Evolutionary conservation across 2,797 vertebrate genomes (phyloP).

Genomic region (Tamandua tetradactyla): DNA sequence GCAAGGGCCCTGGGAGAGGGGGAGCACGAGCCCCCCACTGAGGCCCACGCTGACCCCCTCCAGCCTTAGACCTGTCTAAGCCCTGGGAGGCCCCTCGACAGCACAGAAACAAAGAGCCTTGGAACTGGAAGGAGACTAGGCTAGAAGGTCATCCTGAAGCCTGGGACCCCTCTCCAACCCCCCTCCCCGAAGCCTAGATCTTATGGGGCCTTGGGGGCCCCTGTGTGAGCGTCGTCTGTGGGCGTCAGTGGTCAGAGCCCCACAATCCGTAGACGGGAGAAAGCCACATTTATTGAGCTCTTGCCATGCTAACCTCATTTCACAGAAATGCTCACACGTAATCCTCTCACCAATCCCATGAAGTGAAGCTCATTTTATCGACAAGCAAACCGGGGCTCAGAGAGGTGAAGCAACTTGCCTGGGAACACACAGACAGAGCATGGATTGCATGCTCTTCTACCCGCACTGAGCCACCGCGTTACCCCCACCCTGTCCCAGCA

Average conservation of each 20-base stretch:
- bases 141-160: not conserved
- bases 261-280: not conserved
- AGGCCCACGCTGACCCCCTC: not conserved
- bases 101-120: not conserved
- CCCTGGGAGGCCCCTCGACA: not conserved
- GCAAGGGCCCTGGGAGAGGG: constrained; percentile 56
- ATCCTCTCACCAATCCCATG: not conserved
- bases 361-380: not conserved
- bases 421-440: not conserved
- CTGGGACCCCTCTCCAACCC: not conserved
- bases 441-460: not conserved
- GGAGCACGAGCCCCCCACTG: not conserved
- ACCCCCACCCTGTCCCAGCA: not conserved
- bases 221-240: not conserved
- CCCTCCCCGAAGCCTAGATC: not conserved
- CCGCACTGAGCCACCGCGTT: not conserved
- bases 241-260: not conserved
- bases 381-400: too few relatives aligned
- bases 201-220: not conserved
- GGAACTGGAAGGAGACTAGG: not conserved
- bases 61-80: not conserved
- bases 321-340: not conserved
- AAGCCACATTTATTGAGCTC: not conserved
- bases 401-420: not conserved
- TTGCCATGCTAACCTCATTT: not conserved